Base-by-base conservation (phyloP, 2,888 invertebrate species). In the Julus scanicus region DNA sequence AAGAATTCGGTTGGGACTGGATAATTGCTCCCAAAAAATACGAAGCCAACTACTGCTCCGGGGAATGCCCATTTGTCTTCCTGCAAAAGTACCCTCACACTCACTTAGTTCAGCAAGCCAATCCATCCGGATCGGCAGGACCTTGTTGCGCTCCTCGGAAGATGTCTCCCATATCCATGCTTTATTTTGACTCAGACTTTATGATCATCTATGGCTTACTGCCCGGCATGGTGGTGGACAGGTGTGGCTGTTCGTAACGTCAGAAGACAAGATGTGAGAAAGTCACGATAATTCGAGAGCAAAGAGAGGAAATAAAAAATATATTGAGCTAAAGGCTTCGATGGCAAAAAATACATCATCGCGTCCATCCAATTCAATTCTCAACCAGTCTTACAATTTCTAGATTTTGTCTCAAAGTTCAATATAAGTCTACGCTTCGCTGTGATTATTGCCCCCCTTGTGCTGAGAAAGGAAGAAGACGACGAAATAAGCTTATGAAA, bases 1-100 rank as follows among this genome's bases (percentile, higher is more conserved):
- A 96, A 90, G 95, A 96, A 91, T 98, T 99, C 92, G 98, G 98
- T 44, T 99, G 98, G 98, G 97, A 98, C 92, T 99, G 98, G 95
- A 97, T 99, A 91, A 97, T 99, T 89, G 98, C 98, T 0, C 99
- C 99, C 0, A 97, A 97, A 91, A 94, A 95, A 90, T 99, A 98
- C 93, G 96, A 97, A 91, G 98, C 99, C 9, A 97, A 97, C 93
- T 98, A 98, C 93, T 99, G 99, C 93, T 95, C 97, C 88, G 98
- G 99, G 9, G 97, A 98, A 91, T 99, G 99, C 92, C 96, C 96
- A 0, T 96, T 95, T 93, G 95, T 97, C 87, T 97, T 97, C 92
- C 93, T 97, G 89, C 97, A 96, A 91, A 95, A 95, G 91, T 96
- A 96, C 91, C 95, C 97, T 0, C 97, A 98, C 92, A 97, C 97